phyloP scores from a whole-genome alignment of 2,113 vertebrate genomes.

The Piaya cayana region DNA sequence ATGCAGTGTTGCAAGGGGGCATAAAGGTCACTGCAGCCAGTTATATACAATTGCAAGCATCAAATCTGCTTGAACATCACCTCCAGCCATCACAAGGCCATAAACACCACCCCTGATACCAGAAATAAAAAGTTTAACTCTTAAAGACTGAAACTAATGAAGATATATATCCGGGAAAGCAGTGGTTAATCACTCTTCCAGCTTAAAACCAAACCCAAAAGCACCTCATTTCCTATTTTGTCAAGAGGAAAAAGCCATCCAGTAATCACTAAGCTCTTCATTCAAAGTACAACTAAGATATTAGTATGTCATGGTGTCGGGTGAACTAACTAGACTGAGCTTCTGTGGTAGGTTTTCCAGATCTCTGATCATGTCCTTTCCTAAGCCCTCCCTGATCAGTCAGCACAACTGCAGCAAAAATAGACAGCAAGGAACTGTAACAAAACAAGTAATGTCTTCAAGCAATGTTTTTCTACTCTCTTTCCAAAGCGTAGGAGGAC shows the following conservation, averaged over 20 bases:
- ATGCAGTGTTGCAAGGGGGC: background rate
- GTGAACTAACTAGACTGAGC: background rate
- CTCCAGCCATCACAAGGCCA: background rate
- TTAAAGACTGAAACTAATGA: background rate
- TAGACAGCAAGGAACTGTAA: background rate
- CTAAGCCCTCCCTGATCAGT: background rate
- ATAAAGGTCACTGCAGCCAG: background rate
- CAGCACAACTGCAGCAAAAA: background rate
- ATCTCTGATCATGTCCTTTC: background rate
- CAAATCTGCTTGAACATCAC: background rate
- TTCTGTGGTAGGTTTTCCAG: background rate
- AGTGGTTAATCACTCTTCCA: background rate
- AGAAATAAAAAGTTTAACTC: background rate
- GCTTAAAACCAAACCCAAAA: no score
- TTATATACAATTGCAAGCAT: background rate
- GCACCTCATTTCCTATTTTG: background rate
- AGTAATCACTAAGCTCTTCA: background rate
- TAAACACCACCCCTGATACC: background rate
- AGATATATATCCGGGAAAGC: background rate
- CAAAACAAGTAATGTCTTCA: background rate
- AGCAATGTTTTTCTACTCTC: background rate
- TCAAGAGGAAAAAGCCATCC: background rate
- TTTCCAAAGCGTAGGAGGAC: background rate
- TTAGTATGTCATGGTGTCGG: background rate
- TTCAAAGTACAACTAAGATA: background rate